Conservation (phyloP, 2,797 vertebrate genomes). For the Thunnus albacares region DNA sequence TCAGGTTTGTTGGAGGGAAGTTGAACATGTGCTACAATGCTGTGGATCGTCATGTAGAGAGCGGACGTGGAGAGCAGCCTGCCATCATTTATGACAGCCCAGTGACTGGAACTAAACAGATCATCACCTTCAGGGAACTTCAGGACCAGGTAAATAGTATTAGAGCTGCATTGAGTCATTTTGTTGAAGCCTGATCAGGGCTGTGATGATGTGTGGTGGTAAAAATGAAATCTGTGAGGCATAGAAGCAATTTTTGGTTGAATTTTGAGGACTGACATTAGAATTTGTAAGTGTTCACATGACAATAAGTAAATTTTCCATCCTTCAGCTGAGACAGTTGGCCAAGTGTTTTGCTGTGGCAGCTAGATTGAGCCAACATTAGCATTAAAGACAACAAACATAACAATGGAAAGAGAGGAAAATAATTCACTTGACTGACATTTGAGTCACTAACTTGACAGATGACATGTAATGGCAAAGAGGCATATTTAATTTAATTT, state of each 20-base stretch:
- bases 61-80: conserved; percentile 89
- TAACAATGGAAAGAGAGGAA: neutral
- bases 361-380: conserved; percentile 10
- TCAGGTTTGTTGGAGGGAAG: conserved; percentile 94
- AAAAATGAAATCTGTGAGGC: neutral
- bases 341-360: too few species aligned
- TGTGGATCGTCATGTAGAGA: conserved; percentile 93
- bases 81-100: conserved; percentile 97
- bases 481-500: conserved; percentile 4
- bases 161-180: neutral
- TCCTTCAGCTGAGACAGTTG: neutral
- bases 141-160: conserved; percentile 88
- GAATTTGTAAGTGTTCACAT: conserved; percentile 22
- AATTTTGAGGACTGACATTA: conserved; percentile 1
- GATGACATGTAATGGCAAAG: neutral
- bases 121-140: conserved; percentile 91
- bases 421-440: conserved; percentile 24
- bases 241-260: neutral
- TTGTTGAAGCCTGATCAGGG: neutral
- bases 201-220: neutral
- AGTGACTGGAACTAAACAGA: conserved; percentile 91
- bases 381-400: neutral
- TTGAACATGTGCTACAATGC: conserved; percentile 96
- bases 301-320: conserved; percentile 7
- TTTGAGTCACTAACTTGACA: neutral